Base-by-base conservation (phyloP, 2,888 invertebrate species). In the Hecatera dysodea region DNA sequence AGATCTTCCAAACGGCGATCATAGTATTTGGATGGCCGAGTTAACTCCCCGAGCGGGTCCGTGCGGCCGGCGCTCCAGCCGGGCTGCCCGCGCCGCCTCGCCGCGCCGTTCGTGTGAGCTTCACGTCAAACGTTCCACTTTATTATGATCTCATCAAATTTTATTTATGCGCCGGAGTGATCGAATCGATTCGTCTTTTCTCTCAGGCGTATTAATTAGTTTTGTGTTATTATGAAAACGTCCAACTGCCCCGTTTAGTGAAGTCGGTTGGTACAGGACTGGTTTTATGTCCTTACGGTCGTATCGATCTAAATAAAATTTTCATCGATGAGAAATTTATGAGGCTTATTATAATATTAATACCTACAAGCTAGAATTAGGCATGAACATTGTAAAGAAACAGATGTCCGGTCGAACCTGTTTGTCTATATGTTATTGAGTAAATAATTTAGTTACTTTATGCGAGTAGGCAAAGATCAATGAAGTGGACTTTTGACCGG, bases 1-100 rank as follows among this genome's bases (percentile, higher is more conserved):
- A 86, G 81, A 85, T 87, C 85, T 85, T 80, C 80, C 80, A 84
- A 86, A 88, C 82, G 78, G 84, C 87, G 84, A 87, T 88, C 89
- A 90, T 87, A 85, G 86, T 87, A 88, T 90, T 88, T 81, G 81
- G 85, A 86, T 76, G 72, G 57, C 64, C 67, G 72, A 61, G 72
- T 84, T 78, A 82, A 82, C 83, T 79, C 77, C 83, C 72, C 59
- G 80, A 52, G 74, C 77, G 84, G 82, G 84, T 85, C 82, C 80
- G 77, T 67, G 63, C 61, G 52, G 52, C 78, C 59, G 55, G 52
- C 78, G 29, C 73, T 36, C 17, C 48, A 7, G 19, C 46, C 46
- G 9, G 36, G 22, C 61, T 36, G 39, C 39, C 52, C 27, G 17
- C 52, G 27, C 52, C 52, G 17, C 24, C 27, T 17, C 50, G 15